Conservation (phyloP, 2,888 invertebrate genomes). For the Himalopsyche anomala region DNA sequence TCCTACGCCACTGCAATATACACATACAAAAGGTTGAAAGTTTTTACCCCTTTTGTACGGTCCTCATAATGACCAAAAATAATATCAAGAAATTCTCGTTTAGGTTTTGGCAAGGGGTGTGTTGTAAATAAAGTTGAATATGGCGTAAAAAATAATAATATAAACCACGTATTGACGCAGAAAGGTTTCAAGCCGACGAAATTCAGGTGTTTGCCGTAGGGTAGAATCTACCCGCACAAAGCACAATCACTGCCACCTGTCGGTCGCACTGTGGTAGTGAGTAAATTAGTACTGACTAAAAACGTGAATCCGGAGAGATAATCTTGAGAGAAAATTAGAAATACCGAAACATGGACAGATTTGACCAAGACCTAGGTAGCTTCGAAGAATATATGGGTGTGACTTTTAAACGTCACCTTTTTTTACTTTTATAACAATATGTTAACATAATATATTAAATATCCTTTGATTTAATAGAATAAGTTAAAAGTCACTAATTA, state of each 20-base stretch:
- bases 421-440: background rate
- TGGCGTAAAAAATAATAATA: background rate
- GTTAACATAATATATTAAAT: no score
- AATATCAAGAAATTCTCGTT: no score
- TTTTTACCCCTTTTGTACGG: no score
- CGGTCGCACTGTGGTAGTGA: background rate
- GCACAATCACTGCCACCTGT: slow-evolving; percentile 5
- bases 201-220: background rate
- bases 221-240: background rate
- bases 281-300: background rate
- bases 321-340: background rate
- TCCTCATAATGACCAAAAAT: no score
- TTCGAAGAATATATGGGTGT: background rate
- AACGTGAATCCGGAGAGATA: background rate
- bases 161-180: background rate
- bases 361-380: background rate
- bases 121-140: background rate
- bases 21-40: no score
- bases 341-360: background rate
- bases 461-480: no score
- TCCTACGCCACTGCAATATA: no score
- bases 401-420: background rate
- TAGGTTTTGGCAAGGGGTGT: no score
- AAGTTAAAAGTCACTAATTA: no score
- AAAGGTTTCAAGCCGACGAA: background rate